Conservation (phyloP, 2,113 vertebrate species). For the Gadus macrocephalus region DNA sequence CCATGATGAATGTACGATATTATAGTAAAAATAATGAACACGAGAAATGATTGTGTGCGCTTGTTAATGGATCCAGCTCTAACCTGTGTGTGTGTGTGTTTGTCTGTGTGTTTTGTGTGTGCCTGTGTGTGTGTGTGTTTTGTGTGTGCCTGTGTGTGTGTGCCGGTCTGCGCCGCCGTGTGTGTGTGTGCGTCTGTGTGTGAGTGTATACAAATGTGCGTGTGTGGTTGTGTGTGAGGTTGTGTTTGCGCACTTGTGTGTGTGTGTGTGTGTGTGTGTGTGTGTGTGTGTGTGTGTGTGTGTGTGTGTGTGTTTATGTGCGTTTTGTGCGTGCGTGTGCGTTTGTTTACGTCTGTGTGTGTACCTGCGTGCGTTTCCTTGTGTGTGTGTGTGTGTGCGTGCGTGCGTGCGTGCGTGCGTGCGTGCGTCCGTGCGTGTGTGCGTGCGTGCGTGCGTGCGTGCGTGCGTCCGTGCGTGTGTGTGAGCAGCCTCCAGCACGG, state of each 20-base stretch:
- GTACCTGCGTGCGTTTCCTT: background rate
- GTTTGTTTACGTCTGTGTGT: background rate
- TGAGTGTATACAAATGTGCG: conserved; percentile 2
- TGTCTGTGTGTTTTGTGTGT: background rate
- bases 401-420: conserved; percentile 3
- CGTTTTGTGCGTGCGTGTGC: conserved; percentile 9
- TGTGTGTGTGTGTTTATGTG: background rate
- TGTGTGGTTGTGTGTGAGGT: background rate
- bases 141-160: background rate
- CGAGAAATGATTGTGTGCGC: background rate
- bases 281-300: background rate
- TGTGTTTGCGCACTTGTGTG: no score
- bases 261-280: background rate
- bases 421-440: conserved; percentile 19
- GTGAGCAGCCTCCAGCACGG: conserved; percentile 81
- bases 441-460: background rate
- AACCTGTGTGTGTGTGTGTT: background rate
- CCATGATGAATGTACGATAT: background rate
- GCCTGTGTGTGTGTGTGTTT: background rate
- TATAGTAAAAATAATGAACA: background rate
- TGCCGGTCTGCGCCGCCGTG: background rate
- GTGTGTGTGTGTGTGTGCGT: background rate
- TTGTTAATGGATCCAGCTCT: background rate
- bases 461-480: conserved; percentile 10
- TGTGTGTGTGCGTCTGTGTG: conserved; percentile 1